Conservation (phyloP, 2,888 invertebrate species). For the Opisthograptis luteolata region DNA sequence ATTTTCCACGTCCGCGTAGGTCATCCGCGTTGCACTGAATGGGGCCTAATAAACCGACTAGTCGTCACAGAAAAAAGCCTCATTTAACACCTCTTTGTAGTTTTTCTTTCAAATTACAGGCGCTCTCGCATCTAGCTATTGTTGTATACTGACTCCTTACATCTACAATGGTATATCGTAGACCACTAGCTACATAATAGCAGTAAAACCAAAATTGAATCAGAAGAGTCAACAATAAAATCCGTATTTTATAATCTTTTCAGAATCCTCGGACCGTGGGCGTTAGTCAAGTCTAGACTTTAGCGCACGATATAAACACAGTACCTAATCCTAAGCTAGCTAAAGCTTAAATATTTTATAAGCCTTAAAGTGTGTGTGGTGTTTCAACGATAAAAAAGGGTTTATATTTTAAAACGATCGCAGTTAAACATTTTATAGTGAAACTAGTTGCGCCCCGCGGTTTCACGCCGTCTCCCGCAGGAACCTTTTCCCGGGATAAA, state of each 20-base stretch:
- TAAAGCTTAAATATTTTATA: slow-evolving; percentile 39
- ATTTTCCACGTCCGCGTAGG: too few species aligned
- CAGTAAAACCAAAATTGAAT: slow-evolving; percentile 26
- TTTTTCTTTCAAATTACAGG: too few species aligned
- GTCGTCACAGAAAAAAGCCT: too few species aligned
- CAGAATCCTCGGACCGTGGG: slow-evolving; percentile 15
- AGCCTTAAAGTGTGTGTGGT: slow-evolving; percentile 25
- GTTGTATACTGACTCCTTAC: background rate
- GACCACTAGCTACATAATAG: background rate
- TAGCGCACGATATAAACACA: slow-evolving; percentile 40
- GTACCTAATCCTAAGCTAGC: slow-evolving; percentile 38
- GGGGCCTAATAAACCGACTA: too few species aligned
- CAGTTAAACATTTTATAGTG: slow-evolving; percentile 1
- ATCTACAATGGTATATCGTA: background rate
- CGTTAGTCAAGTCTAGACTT: slow-evolving; percentile 43
- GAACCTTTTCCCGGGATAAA: too few species aligned
- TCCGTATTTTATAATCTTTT: slow-evolving; percentile 25
- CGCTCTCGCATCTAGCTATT: too few species aligned
- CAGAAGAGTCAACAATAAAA: slow-evolving; percentile 32
- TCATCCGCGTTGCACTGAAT: too few species aligned
- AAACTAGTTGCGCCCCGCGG: too few species aligned
- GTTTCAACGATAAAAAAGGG: slow-evolving; percentile 14
- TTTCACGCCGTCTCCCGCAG: too few species aligned
- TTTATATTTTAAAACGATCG: slow-evolving; percentile 16
- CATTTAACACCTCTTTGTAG: too few species aligned